A percentile compares a stretch with the other conserved stretches of the same genome.
Evolutionary conservation across 2,797 vertebrate genomes (phyloP).

Genomic region (Sebastes trivittatus): DNA sequence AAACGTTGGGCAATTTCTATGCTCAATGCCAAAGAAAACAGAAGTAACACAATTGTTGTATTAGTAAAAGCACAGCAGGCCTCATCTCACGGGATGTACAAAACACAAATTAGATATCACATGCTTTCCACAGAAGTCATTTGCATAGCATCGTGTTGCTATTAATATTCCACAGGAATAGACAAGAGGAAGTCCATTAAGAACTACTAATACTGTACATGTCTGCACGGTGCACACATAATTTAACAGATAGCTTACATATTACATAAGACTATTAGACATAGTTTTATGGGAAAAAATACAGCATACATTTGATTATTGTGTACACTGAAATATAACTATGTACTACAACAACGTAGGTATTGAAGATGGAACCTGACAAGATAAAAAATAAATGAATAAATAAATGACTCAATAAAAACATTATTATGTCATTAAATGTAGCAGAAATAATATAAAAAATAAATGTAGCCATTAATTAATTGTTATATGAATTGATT

Average conservation of each 20-base stretch:
- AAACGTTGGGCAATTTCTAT: background rate
- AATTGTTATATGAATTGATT: too few species aligned
- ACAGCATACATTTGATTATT: background rate
- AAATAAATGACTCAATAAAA: too few species aligned
- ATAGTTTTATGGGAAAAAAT: background rate
- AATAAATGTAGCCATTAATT: too few species aligned
- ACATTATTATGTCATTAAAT: too few species aligned
- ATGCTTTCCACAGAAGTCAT: conserved; percentile 28
- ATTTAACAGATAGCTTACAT: conserved; percentile 1
- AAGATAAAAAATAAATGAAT: too few species aligned
- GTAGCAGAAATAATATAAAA: too few species aligned
- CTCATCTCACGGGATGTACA: conserved; percentile 65
- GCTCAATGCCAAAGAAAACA: background rate
- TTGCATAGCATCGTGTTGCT: conserved; percentile 26
- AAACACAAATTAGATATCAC: conserved; percentile 23
- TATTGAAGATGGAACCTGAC: too few species aligned
- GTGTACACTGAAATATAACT: background rate
- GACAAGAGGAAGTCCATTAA: conserved; percentile 48
- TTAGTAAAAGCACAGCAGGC: background rate
- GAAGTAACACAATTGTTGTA: background rate
- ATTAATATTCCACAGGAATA: conserved; percentile 75
- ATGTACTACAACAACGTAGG: background rate
- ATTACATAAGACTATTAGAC: background rate
- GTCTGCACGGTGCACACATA: conserved; percentile 26
- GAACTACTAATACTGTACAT: conserved; percentile 46